Percentiles rank a stretch among this genome's conserved stretches.
Evolutionary conservation across 2,113 vertebrate genomes (phyloP).

Genomic region (Dunckerocampus dactyliophorus): DNA sequence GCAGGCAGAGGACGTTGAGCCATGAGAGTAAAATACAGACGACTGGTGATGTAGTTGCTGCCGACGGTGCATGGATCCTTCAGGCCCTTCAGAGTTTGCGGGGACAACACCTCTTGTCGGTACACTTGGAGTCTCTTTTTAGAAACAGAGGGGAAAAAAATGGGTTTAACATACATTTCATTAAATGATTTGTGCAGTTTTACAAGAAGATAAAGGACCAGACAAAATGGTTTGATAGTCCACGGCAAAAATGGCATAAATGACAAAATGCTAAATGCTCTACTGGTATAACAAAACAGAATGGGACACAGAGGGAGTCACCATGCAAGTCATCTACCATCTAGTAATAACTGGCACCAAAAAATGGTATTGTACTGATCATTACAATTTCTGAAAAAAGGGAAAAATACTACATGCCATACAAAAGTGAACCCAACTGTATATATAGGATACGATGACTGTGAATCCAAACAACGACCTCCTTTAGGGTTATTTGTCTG

Average conservation of each 20-base stretch:
- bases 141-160: neutral
- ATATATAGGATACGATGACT: too few species aligned
- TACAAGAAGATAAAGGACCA: neutral
- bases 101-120: slow-evolving; percentile 60
- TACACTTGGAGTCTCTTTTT: slow-evolving; percentile 55
- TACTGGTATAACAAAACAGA: too few species aligned
- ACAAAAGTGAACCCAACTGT: too few species aligned
- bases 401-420: too few species aligned
- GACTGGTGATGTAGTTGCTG: slow-evolving; percentile 64
- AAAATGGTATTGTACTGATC: neutral
- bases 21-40: slow-evolving; percentile 63
- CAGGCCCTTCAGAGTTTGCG: slow-evolving; percentile 53
- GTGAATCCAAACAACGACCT: too few species aligned
- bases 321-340: too few species aligned
- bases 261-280: too few species aligned
- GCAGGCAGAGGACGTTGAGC: slow-evolving; percentile 49
- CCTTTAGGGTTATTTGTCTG: neutral
- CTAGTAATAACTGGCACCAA: neutral
- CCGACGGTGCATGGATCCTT: slow-evolving; percentile 54
- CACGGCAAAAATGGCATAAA: neutral
- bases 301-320: too few species aligned
- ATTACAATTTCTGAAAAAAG: too few species aligned
- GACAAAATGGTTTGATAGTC: neutral
- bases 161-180: neutral
- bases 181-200: neutral